Base-by-base conservation (phyloP, 2,888 invertebrate species). In the Protula sp. region DNA sequence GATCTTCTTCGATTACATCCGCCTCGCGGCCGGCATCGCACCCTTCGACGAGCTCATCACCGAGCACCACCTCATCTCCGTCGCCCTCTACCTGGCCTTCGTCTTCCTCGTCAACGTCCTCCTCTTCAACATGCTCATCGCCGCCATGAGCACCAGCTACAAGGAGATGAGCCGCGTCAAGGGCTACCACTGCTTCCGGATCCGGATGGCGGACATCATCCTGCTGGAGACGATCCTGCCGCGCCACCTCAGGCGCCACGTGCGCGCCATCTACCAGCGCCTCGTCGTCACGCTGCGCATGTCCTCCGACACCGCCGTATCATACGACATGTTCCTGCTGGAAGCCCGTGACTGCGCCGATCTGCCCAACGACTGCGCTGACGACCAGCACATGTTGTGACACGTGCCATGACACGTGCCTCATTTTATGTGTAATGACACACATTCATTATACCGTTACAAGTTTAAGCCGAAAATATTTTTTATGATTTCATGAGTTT, bases 131-230 rank as follows among this genome's bases (percentile, higher is more conserved):
- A 9, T 38, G 38, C 38, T 38, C 9, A 38, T 38, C 19, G 38
- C 38, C 38, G 38, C 38, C 38, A 38, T 38, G 38, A 38, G 38
- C 26, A 5, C 14, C 56, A 56, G 52, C 58, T 58, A 24, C 22
- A n/a, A n/a, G 50, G 22, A 28, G 9, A 22, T 19, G 5, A 27
- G 54, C 9, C 9, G 19, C n/a, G 22, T 14, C 53, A 27, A 57
- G 29, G 2, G 3, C n/a, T 2, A 14, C 54, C 3, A 38, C 19
- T 38, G 38, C 9, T 19, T 38, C 9, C 9, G 38, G 19, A 19
- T 38, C 9, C 9, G 38, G 19, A 9, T 38, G 19, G 38, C 9
- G 38, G 38, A 38, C 38, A 19, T 19, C 9, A 38, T 38, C 9
- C 9, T 38, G 9, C 38, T 38, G 19, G 9, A 38, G 38, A 19